Base-by-base conservation (phyloP, 1,140 invertebrate genomes). In the Camponotus floridanus region DNA sequence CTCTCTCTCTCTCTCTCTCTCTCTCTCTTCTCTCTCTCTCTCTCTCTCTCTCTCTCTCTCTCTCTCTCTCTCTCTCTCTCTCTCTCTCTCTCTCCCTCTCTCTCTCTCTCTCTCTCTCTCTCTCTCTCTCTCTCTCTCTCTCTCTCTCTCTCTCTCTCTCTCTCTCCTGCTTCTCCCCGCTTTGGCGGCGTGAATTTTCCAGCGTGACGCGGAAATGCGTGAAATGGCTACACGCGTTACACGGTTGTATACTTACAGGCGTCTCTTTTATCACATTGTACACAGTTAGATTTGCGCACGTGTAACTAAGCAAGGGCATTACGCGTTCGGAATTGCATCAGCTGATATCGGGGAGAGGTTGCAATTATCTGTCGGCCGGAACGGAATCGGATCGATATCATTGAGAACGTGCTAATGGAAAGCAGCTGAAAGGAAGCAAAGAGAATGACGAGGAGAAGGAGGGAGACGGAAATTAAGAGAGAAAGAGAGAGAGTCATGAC, bases 291-390 rank as follows among this genome's bases (percentile, higher is more conserved):
- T 57, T 45, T 83, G 51, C 51, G 26, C 21, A 42, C 64, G 76
- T 79, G 71, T 61, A 71, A 89, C 39, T 74, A 79, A 71, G 86
- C 59, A 61, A 59, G 51, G 80, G 21, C 59, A 18, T 70, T 67
- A 42, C 48, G 26, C 62, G 33, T 73, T 36, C 31, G 33, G 86
- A 85, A 76, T 87, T 73, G 67, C 33, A 78, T 73, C 67, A 70
- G 55, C 31, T 59, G 39, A 87, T 85, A 85, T 39, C 51, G 51
- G 71, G 26, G 11, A 73, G 48, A 45, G 13, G 51, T 31, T 36
- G 39, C 55, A 67, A 86, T 71, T 73, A 62, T 18, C 76, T 74
- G 31, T 21, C 21, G 26, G 42, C 51, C 39, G 76, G 67, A 76
- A 86, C 73, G 64, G 62, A 18, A 68, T 70, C n/a, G 45, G 31